Evolutionary conservation across 2,113 vertebrate species (phyloP).

Genomic region (Globicephala melas): DNA sequence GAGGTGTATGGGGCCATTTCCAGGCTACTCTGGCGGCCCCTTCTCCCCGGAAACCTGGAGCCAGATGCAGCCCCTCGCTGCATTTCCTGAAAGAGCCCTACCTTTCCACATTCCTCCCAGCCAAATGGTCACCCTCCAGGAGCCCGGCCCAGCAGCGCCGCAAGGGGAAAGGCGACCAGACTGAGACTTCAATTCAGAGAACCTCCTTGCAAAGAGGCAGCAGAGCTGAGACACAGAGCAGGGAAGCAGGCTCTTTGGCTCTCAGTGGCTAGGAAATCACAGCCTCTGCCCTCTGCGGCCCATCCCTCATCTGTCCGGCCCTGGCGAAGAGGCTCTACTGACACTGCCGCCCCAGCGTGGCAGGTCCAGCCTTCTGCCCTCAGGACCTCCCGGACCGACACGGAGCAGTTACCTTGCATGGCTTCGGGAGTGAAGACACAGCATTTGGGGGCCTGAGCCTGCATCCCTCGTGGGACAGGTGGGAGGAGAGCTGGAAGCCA

Average conservation of each 20-base stretch:
- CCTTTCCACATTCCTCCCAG: neutral
- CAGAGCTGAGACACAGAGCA: neutral
- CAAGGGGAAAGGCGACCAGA: neutral
- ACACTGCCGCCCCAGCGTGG: no score
- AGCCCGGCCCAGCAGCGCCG: neutral
- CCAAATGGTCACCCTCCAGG: neutral
- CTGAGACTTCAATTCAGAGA: neutral
- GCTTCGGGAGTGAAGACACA: neutral
- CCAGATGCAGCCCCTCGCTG: neutral
- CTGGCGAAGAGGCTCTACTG: neutral
- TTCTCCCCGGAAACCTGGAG: neutral
- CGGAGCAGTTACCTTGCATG: neutral
- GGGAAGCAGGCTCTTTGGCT: neutral
- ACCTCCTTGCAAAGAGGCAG: neutral
- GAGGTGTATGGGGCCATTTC: neutral
- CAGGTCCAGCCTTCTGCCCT: neutral
- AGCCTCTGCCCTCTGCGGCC: neutral
- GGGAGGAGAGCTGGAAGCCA: neutral
- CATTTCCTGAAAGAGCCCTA: neutral
- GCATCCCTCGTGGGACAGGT: neutral
- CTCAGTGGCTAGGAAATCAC: neutral
- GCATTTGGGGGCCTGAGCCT: neutral
- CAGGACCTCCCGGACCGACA: fast-evolving
- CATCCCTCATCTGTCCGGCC: neutral
- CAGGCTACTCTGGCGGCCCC: neutral